A percentile compares a stretch with the other conserved stretches of the same genome.
phyloP scores from a whole-genome alignment of 2,888 invertebrate genomes.

The Drosophila ochracea region DNA sequence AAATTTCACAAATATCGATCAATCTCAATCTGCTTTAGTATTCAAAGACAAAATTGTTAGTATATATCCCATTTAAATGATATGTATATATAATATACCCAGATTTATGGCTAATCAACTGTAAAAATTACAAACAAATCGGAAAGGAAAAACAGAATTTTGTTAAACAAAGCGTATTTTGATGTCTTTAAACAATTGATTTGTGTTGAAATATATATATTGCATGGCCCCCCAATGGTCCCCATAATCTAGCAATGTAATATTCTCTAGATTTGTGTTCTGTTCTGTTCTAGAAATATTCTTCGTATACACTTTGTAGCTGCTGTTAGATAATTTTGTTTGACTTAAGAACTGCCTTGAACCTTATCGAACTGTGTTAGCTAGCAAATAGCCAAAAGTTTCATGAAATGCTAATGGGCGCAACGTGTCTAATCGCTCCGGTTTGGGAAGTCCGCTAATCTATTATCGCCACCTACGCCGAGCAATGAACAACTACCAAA shows the following conservation, averaged over 20 bases:
- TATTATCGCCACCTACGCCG: constrained; percentile 54
- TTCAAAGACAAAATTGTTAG: neutral
- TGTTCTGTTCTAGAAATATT: too few species aligned
- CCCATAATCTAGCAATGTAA: neutral
- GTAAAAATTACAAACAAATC: neutral
- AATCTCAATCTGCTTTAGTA: neutral
- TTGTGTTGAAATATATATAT: neutral
- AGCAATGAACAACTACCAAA: constrained; percentile 39
- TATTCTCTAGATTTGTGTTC: neutral
- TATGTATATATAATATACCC: neutral
- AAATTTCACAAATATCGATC: neutral
- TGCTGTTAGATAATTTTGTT: neutral
- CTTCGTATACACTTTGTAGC: neutral
- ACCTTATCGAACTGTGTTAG: constrained; percentile 26
- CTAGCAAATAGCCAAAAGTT: constrained; percentile 29
- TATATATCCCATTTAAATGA: neutral
- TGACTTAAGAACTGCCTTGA: constrained; percentile 50
- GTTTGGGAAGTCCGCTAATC: constrained; percentile 33
- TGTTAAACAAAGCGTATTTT: neutral
- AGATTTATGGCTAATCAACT: neutral
- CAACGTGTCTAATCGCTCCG: constrained; percentile 52
- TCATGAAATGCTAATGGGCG: constrained; percentile 56
- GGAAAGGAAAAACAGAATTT: neutral
- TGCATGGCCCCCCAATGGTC: neutral
- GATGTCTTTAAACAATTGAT: neutral